Percentiles rank a stretch among this genome's conserved stretches.
phyloP scores from a whole-genome alignment of 1,140 invertebrate genomes.

The Globodera ellingtonae region DNA sequence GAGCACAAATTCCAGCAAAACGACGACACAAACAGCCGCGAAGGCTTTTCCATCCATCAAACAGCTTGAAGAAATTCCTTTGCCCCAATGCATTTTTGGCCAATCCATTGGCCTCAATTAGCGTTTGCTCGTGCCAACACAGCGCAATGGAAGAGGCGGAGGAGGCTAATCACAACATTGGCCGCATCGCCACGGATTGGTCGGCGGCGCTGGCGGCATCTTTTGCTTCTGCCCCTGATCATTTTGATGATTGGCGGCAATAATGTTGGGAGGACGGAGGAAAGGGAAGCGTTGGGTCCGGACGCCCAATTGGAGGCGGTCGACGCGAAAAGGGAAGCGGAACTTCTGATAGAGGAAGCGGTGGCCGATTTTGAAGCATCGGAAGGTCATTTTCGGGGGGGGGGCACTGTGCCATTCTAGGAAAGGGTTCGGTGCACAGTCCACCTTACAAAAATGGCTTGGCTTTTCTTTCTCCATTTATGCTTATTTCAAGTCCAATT shows the following conservation, averaged over 20 bases:
- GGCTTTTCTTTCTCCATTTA: too few species aligned
- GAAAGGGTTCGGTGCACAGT: too few species aligned
- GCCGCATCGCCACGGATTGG: too few species aligned
- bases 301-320: neutral
- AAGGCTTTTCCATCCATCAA: too few species aligned
- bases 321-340: neutral
- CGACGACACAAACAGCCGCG: too few species aligned
- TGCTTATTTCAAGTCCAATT: too few species aligned
- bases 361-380: neutral
- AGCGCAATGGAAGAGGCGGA: neutral
- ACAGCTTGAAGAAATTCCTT: too few species aligned
- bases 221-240: neutral
- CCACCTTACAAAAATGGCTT: too few species aligned
- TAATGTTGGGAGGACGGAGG: neutral
- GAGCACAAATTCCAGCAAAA: too few species aligned
- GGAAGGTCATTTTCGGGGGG: neutral
- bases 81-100: neutral
- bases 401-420: too few species aligned
- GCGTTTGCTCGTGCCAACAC: neutral
- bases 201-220: neutral
- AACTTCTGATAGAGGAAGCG: neutral
- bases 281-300: neutral
- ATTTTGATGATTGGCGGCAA: neutral
- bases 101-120: neutral
- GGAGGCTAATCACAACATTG: neutral